phyloP scores from a whole-genome alignment of 2,888 invertebrate species.

The Scelioninae gen. 2 region DNA sequence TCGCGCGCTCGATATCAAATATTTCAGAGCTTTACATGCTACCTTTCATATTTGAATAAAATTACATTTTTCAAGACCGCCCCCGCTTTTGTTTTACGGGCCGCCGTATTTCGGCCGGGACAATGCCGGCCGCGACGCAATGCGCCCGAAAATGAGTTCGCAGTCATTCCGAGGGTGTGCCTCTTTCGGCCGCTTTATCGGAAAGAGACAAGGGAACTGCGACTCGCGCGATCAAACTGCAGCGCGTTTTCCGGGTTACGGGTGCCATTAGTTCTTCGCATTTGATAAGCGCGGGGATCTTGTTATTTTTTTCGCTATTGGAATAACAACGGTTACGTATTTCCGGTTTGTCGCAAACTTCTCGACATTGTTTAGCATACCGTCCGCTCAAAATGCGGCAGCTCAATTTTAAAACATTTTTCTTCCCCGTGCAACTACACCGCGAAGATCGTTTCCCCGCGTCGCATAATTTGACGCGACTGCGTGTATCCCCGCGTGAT shows the following conservation, averaged over 20 bases:
- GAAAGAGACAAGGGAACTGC: slow-evolving; percentile 6
- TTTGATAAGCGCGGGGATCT: too few species aligned
- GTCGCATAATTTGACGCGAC: slow-evolving; percentile 43
- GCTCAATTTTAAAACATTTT: too few species aligned
- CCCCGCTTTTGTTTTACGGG: slow-evolving; percentile 39
- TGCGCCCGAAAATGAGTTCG: slow-evolving; percentile 31
- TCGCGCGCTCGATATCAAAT: slow-evolving; percentile 52
- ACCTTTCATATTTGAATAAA: slow-evolving; percentile 57
- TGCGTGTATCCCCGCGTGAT: slow-evolving; percentile 21
- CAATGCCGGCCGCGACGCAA: slow-evolving; percentile 34
- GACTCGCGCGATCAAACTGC: too few species aligned
- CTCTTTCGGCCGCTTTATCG: neutral
- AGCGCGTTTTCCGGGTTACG: too few species aligned
- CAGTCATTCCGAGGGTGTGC: neutral
- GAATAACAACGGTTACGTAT: too few species aligned
- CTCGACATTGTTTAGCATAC: too few species aligned
- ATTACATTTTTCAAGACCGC: slow-evolving; percentile 49
- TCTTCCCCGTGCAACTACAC: too few species aligned
- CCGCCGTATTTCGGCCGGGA: slow-evolving; percentile 33
- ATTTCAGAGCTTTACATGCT: slow-evolving; percentile 54
- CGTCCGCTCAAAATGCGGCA: too few species aligned
- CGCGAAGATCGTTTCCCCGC: too few species aligned
- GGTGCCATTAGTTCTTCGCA: too few species aligned
- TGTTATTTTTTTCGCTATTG: too few species aligned
- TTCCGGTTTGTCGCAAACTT: too few species aligned